Evolutionary conservation across 2,113 vertebrate genomes (phyloP).

Genomic region (Lipophrys pholis): DNA sequence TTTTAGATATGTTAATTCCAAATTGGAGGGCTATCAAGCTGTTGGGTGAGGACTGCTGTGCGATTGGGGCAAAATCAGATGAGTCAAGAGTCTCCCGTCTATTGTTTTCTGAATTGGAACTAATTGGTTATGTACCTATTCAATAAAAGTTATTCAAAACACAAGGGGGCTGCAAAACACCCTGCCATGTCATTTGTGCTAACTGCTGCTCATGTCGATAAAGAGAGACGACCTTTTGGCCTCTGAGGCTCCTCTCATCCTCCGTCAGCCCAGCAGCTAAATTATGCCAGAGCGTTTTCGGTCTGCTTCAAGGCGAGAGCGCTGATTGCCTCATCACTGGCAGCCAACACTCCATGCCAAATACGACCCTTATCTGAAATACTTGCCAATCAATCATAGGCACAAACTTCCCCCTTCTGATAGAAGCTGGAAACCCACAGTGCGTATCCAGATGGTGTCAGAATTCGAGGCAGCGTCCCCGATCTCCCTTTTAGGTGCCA

Average conservation of each 20-base stretch:
- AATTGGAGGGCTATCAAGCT: background rate
- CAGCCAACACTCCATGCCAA: conserved; percentile 62
- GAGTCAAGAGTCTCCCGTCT: background rate
- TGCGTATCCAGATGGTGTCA: conserved; percentile 58
- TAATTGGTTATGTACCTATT: conserved; percentile 9
- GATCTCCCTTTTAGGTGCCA: conserved; percentile 47
- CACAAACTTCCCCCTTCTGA: conserved; percentile 58
- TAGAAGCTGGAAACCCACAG: conserved; percentile 57
- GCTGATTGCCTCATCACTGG: conserved; percentile 75
- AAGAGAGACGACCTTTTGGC: conserved; percentile 39
- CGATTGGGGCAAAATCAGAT: conserved; percentile 15
- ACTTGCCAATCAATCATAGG: conserved; percentile 77
- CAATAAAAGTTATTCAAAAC: background rate
- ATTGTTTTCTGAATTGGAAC: conserved; percentile 4
- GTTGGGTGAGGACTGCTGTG: background rate
- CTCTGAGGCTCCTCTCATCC: conserved; percentile 42
- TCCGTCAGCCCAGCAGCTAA: conserved; percentile 43
- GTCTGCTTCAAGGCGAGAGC: conserved; percentile 61
- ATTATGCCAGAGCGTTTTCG: conserved; percentile 68
- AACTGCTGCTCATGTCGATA: conserved; percentile 33
- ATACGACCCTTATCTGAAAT: conserved; percentile 65
- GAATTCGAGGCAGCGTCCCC: conserved; percentile 48
- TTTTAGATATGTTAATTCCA: conserved; percentile 22
- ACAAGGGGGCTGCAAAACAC: no score
- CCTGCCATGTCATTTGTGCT: background rate